A percentile compares a stretch with the other conserved stretches of the same genome.
phyloP scores from a whole-genome alignment of 1,140 invertebrate genomes.

The Eufriesea mexicana region DNA sequence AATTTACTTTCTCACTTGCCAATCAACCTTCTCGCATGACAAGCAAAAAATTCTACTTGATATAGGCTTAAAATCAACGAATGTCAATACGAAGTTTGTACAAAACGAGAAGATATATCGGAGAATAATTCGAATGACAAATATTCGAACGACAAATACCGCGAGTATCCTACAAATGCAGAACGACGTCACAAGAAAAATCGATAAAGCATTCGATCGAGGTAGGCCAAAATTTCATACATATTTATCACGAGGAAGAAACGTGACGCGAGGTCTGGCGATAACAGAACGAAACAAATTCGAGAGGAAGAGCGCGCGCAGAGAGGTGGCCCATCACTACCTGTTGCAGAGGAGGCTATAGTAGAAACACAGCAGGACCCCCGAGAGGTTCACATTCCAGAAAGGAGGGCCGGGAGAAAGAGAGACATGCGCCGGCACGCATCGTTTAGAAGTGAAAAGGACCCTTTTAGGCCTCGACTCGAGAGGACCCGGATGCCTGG shows the following conservation, averaged over 20 bases:
- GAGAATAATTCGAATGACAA: neutral
- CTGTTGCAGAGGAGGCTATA: slow-evolving; percentile 50
- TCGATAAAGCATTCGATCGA: neutral
- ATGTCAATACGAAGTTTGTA: too few relatives aligned
- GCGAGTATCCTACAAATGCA: neutral
- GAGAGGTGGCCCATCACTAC: slow-evolving; percentile 30
- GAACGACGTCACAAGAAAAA: neutral
- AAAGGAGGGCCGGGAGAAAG: slow-evolving; percentile 33
- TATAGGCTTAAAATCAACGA: too few relatives aligned
- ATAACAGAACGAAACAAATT: slow-evolving; percentile 13
- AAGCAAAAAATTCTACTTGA: too few relatives aligned
- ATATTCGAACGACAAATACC: neutral
- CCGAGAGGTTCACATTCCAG: slow-evolving; percentile 63
- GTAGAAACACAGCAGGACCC: slow-evolving; percentile 49
- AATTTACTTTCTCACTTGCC: too few relatives aligned
- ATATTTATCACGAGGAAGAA: neutral
- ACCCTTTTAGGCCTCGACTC: slow-evolving; percentile 15
- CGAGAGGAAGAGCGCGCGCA: neutral
- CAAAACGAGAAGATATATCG: neutral
- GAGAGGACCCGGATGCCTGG: slow-evolving; percentile 33
- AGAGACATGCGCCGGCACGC: slow-evolving; percentile 44
- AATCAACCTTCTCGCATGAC: too few relatives aligned
- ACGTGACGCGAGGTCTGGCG: neutral
- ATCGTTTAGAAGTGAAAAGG: slow-evolving; percentile 54
- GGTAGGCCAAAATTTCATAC: neutral